Evolutionary conservation across 2,888 invertebrate species (phyloP), one percentile per base, ranked within the genome.

Genomic region (Synanthedon myopaeformis): DNA sequence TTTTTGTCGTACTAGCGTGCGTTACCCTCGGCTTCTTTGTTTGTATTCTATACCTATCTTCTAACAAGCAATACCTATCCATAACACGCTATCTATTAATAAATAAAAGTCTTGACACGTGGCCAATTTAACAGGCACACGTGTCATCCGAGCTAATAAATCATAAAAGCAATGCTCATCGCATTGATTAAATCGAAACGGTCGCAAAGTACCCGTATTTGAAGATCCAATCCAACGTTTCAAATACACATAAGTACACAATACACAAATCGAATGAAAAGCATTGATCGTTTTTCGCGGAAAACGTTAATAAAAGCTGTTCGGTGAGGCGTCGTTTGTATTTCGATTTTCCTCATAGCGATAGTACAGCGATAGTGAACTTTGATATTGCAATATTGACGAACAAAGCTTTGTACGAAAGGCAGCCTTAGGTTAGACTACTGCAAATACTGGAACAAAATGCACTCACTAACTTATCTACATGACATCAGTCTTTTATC

Each of bases 1-100:
- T 80, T 82, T 82, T 83, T 82, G 78, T 76, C 68, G 69, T 57
- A 64, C 58, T 64, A 62, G 71, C 82, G 85, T 81, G 77, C 81
- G 70, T 83, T 84, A 84, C 79, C 78, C 45, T 52, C 42, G 13
- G 45, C 66, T 77, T 57, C 59, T 58, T 57, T 60, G 58, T 62
- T 58, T 59, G 59, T 60, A 57, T 54, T 17, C 52, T 51, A 51
- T 48, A 50, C 53, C 55, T 56, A 54, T 54, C 54, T 41, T 51
- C 50, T 53, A 49, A 50, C 42, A 53, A 28, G 45, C 23, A 49
- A 50, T 35, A 49, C 42, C 53, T 52, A 41, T 53, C 49, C 51
- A 50, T 45, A 28, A 51, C 48, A 52, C 52, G 52, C 53, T 56
- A 42, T 54, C 42, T 42, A 52, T 55, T 56, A 56, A 58, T 59